These are phyloP conservation scores for Dinoponera quadriceps DNA, from an alignment of 1,140 invertebrate species.

Conservation along the genomic window DNA sequence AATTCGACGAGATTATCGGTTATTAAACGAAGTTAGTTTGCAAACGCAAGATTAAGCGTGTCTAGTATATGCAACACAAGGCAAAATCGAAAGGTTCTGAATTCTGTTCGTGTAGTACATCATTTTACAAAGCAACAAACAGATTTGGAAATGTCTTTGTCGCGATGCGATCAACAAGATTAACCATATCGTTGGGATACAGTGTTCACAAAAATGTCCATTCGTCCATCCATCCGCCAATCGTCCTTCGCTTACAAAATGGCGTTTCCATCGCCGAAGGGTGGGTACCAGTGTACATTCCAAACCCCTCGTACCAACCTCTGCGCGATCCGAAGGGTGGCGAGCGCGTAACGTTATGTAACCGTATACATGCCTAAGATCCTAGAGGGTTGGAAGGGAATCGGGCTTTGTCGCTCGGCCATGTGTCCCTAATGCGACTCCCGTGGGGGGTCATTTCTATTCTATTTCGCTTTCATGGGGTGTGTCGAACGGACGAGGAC, in stretches of 20 bases:
- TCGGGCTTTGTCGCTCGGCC: conserved; percentile 83
- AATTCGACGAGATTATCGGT: neutral
- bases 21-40: conserved; percentile 4
- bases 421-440: conserved; percentile 85
- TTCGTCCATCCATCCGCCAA: conserved; percentile 9
- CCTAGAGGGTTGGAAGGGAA: conserved; percentile 78
- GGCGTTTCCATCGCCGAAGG: conserved; percentile 76
- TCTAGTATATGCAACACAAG: neutral
- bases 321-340: conserved; percentile 73
- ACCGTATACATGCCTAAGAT: conserved; percentile 84
- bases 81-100: neutral
- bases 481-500: conserved; percentile 75
- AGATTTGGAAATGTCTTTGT: neutral
- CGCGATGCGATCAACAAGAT: conserved; percentile 37
- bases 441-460: conserved; percentile 86
- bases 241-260: conserved; percentile 75
- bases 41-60: neutral
- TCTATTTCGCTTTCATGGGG: conserved; percentile 84
- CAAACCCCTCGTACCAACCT: conserved; percentile 77
- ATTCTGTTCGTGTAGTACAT: neutral
- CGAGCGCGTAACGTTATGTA: conserved; percentile 81
- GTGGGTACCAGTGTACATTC: conserved; percentile 76
- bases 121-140: conserved; percentile 1
- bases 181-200: conserved; percentile 39
- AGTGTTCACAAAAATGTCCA: conserved; percentile 65